A percentile compares a stretch with the other conserved stretches of the same genome.
Conservation (phyloP, 2,113 vertebrate species). For the Triplophysa dalaica region DNA sequence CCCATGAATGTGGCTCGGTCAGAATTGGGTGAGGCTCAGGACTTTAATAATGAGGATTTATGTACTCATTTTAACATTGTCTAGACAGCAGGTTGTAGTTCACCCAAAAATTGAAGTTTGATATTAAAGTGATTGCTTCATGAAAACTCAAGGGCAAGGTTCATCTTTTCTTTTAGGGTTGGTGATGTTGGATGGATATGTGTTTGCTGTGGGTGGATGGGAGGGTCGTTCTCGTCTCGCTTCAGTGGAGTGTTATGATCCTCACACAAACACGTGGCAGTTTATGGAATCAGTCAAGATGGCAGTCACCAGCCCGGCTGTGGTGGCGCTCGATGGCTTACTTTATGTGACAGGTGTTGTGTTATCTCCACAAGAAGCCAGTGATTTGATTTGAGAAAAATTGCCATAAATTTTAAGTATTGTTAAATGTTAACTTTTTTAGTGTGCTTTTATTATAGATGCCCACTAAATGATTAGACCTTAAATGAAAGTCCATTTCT, state of each 20-base stretch:
- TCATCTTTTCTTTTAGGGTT: conserved; percentile 61
- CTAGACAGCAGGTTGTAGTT: no score
- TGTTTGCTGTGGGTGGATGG: conserved; percentile 81
- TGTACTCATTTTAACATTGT: no score
- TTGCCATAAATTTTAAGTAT: no score
- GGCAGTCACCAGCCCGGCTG: conserved; percentile 80
- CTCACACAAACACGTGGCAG: conserved; percentile 76
- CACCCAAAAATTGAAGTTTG: no score
- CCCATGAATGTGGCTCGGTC: conserved; percentile 81
- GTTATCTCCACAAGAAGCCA: not conserved
- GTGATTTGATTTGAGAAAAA: not conserved
- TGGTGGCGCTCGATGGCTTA: conserved; percentile 76
- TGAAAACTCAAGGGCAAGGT: no score
- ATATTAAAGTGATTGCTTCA: no score
- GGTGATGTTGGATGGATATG: conserved; percentile 79
- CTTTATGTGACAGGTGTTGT: conserved; percentile 78
- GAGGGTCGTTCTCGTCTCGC: conserved; percentile 76
- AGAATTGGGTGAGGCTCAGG: conserved; percentile 68
- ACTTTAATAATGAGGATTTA: not conserved
- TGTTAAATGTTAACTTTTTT: no score
- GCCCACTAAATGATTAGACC: not conserved
- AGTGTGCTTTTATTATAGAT: no score
- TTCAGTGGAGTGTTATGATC: conserved; percentile 79
- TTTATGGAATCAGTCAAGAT: conserved; percentile 77
- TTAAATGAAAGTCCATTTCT: no score